phyloP scores from a whole-genome alignment of 2,797 vertebrate genomes.

The Gephyroberyx darwinii region DNA sequence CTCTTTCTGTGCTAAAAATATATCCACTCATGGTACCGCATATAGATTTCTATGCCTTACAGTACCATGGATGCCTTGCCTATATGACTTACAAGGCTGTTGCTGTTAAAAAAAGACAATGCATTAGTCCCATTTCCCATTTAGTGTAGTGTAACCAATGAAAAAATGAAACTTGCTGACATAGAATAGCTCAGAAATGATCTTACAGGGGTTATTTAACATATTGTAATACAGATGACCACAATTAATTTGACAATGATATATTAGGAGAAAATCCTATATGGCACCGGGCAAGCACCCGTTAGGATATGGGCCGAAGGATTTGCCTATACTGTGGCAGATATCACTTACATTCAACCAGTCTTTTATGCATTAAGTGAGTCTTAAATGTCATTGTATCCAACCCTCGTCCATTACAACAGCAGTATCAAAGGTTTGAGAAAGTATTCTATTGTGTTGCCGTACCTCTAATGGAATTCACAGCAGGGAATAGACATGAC shows the following conservation, averaged over 20 bases:
- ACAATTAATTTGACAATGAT: constrained; percentile 18
- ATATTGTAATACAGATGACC: background rate
- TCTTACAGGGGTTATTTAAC: no score
- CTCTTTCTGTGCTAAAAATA: no score
- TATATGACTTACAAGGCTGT: constrained; percentile 1
- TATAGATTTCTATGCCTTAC: background rate
- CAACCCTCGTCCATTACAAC: constrained; percentile 48
- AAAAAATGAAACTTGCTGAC: no score
- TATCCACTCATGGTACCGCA: no score
- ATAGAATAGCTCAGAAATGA: no score
- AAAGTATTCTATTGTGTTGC: constrained; percentile 50
- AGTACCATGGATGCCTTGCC: background rate
- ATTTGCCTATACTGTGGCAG: constrained; percentile 4
- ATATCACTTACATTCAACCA: constrained; percentile 16
- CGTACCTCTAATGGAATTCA: constrained; percentile 59
- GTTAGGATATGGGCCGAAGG: constrained; percentile 27
- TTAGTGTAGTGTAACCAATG: no score
- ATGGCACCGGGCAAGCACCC: background rate
- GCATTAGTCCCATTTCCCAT: no score
- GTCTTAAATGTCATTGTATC: constrained; percentile 25
- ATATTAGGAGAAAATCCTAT: constrained; percentile 1
- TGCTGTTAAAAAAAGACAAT: no score
- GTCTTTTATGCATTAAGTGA: constrained; percentile 8
- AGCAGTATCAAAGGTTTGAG: constrained; percentile 54
- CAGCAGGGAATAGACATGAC: constrained; percentile 48